These are phyloP conservation scores for Trachelus troglodyta DNA, from an alignment of 2,888 invertebrate genomes.

Conservation along the genomic window DNA sequence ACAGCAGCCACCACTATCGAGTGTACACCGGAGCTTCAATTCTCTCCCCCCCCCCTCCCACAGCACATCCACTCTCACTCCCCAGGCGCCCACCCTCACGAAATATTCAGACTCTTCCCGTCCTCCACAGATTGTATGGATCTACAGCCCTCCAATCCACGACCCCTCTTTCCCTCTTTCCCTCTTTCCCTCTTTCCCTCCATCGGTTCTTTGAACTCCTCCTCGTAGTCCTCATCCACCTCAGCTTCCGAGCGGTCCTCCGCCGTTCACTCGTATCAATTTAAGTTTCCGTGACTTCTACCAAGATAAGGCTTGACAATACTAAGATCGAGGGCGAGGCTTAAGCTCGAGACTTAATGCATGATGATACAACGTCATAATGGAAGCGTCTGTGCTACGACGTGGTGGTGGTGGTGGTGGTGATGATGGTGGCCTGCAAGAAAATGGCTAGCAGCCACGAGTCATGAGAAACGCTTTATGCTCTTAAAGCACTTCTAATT, in stretches of 20 bases:
- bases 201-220: slow-evolving; percentile 25
- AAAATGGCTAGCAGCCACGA: too few species aligned
- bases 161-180: slow-evolving; percentile 34
- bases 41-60: slow-evolving; percentile 27
- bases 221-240: background rate
- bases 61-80: slow-evolving; percentile 12
- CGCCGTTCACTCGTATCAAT: slow-evolving; percentile 42
- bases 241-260: slow-evolving; percentile 9
- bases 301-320: slow-evolving; percentile 36
- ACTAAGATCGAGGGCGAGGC: too few species aligned
- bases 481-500: slow-evolving; percentile 53
- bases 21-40: background rate
- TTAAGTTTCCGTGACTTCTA: slow-evolving; percentile 43
- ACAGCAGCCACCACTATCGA: slow-evolving; percentile 41
- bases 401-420: too few species aligned
- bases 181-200: slow-evolving; percentile 32
- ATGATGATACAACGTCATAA: too few species aligned
- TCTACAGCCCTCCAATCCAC: slow-evolving; percentile 28
- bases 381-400: too few species aligned
- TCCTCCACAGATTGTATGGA: too few species aligned
- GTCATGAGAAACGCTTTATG: background rate
- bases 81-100: too few species aligned
- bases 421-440: too few species aligned
- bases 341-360: too few species aligned
- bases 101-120: too few species aligned